Conservation (phyloP, 2,888 invertebrate genomes). For the Oscheius sp. region DNA sequence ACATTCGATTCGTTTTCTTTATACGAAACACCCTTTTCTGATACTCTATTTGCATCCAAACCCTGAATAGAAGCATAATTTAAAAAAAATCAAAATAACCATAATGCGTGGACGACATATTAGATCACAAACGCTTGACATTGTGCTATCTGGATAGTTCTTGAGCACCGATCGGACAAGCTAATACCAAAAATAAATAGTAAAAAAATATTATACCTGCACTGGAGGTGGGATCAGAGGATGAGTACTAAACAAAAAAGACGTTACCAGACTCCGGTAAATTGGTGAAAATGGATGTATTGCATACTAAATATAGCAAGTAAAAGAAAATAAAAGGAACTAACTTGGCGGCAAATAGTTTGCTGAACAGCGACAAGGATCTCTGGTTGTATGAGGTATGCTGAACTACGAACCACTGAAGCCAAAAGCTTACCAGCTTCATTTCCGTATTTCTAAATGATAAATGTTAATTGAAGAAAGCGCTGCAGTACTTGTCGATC, state of each 20-base stretch:
- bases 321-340: neutral
- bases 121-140: constrained; percentile 40
- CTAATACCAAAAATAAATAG: constrained; percentile 14
- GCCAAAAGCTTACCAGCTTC: constrained; percentile 40
- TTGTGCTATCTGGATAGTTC: constrained; percentile 27
- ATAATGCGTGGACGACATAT: constrained; percentile 41
- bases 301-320: constrained; percentile 19
- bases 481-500: constrained; percentile 20
- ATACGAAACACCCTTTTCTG: neutral
- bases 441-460: constrained; percentile 38
- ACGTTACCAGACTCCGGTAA: constrained; percentile 47
- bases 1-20: neutral
- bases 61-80: neutral
- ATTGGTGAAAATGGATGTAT: constrained; percentile 36
- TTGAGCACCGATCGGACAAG: constrained; percentile 35
- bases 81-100: neutral
- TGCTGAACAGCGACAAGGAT: constrained; percentile 48
- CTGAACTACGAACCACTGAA: constrained; percentile 40
- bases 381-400: constrained; percentile 44
- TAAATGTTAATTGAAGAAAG: neutral
- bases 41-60: constrained; percentile 2
- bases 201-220: constrained; percentile 42
- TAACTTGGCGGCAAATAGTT: constrained; percentile 40
- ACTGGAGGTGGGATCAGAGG: constrained; percentile 55
- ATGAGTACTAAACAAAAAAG: constrained; percentile 50